phyloP scores from a whole-genome alignment of 1,140 invertebrate genomes.

The Trichomalopsis sarcophagae region DNA sequence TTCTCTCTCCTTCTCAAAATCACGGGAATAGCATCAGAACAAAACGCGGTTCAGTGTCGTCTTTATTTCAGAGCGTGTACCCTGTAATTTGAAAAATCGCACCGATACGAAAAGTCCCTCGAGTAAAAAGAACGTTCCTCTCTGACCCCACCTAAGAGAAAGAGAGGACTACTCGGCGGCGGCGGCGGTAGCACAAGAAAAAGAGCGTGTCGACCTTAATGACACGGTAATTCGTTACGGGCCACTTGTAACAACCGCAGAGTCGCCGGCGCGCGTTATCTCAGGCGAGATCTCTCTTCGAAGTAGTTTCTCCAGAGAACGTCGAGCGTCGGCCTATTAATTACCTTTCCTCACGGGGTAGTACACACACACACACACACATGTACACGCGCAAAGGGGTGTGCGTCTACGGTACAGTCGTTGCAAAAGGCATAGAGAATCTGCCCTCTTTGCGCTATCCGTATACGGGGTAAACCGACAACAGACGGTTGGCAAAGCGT shows the following conservation, averaged over 20 bases:
- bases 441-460: not conserved
- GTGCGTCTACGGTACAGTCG: conserved; percentile 38
- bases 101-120: not conserved
- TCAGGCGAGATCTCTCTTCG: conserved; percentile 22
- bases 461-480: conserved; percentile 59
- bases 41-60: not conserved
- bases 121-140: not conserved
- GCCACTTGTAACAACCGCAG: conserved; percentile 60
- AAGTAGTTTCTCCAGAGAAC: conserved; percentile 3
- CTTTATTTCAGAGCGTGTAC: not conserved
- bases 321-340: conserved; percentile 66
- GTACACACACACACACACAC: not conserved
- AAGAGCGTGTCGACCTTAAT: conserved; percentile 55
- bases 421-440: conserved; percentile 70
- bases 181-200: conserved; percentile 42
- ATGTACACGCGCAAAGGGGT: conserved; percentile 7
- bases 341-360: conserved; percentile 64
- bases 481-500: conserved; percentile 28
- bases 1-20: not conserved
- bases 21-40: too few species aligned
- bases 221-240: conserved; percentile 66
- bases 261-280: conserved; percentile 30
- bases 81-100: not conserved
- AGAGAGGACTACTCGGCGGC: not conserved
- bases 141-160: too few species aligned